Base-by-base conservation (phyloP, 2,888 invertebrate species). In the Drosophila emarginata region DNA sequence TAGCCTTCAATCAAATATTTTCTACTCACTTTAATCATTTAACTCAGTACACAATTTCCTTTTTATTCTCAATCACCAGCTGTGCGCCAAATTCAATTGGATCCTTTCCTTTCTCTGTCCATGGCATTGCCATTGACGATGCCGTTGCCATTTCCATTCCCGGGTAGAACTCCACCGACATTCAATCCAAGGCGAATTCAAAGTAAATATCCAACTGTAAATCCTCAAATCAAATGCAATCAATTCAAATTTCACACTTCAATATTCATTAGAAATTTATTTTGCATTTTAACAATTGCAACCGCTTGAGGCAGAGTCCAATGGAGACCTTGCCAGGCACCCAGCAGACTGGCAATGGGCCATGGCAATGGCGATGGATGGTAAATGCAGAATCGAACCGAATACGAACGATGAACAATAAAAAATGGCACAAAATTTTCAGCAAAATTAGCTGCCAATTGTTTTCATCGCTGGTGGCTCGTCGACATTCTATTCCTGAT, bases 171-270 rank as follows among this genome's bases (percentile, higher is more conserved):
- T 57, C 37, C 56, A 28, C 23, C 61, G 36, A 15, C 50, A 32
- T 39, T 64, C 68, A 32, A 15, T 9, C 54, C 32, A 12, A 36
- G 18, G 54, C 54, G 32, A 36, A 54, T 36, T 64, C 70, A 69
- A 76, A 73, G 79, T 79, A 81, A 80, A 84, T 81, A 84, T 72
- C 62, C 72, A 72, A 67, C 74, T 76, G 79, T 76, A 85, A 85
- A 74, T 81, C 79, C 79, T 72, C 75, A 85, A 85, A 83, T 84
- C 84, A 81, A 84, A 81, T 77, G 75, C 85, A 84, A 84, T 84
- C 84, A 84, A 84, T 84, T 84, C 85, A 84, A 83, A 85, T 85
- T 83, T 83, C 78, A 78, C 85, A 84, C 85, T 84, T 83, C 85
- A 84, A 81, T 84, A 85, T 84, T 84, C 84, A 84, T 84, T 84